Conservation (phyloP, 2,888 invertebrate species). For the Allacma fusca region DNA sequence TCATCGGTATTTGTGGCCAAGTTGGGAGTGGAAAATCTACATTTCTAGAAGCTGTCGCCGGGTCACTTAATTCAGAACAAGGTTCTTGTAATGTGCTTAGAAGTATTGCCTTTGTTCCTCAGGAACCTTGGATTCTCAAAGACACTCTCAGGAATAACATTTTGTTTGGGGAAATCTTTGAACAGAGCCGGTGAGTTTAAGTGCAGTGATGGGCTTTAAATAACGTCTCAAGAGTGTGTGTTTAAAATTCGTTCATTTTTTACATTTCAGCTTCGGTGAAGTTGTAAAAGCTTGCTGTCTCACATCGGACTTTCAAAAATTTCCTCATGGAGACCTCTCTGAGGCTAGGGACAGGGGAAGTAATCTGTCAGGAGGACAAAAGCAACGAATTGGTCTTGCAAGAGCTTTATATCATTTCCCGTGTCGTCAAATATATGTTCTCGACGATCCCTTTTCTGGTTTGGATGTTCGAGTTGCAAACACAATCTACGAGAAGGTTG, state of each 20-base stretch:
- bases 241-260: too few species aligned
- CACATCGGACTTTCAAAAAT: conserved; percentile 68
- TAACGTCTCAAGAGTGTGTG: too few species aligned
- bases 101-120: conserved; percentile 68
- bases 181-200: conserved; percentile 67
- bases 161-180: conserved; percentile 69
- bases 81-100: conserved; percentile 68
- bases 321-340: conserved; percentile 70
- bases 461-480: conserved; percentile 68
- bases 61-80: conserved; percentile 66
- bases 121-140: conserved; percentile 72
- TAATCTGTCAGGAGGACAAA: conserved; percentile 69
- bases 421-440: conserved; percentile 68
- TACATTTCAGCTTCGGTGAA: conserved; percentile 68
- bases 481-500: conserved; percentile 69
- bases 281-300: conserved; percentile 68
- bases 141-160: conserved; percentile 72
- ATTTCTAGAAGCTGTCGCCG: conserved; percentile 68
- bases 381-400: conserved; percentile 69
- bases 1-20: conserved; percentile 69
- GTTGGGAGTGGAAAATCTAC: conserved; percentile 72
- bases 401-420: conserved; percentile 67
- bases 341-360: conserved; percentile 70
- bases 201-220: too few species aligned
- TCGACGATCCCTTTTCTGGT: conserved; percentile 71